phyloP scores from a whole-genome alignment of 2,888 invertebrate species.

The Cryptocephalus moraei region DNA sequence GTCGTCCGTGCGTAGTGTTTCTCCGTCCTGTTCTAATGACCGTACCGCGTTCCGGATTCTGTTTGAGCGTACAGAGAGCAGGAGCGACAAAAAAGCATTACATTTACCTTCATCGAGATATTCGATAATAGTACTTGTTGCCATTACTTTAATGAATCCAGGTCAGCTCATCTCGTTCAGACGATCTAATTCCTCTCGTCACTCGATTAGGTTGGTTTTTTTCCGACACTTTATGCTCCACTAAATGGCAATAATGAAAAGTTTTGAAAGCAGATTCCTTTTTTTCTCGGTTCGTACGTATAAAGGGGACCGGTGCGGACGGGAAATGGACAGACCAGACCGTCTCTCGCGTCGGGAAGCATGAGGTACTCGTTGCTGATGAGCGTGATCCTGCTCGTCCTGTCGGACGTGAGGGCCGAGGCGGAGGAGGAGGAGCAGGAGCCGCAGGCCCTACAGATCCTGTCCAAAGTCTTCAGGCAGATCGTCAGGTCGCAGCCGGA shows the following conservation, averaged over 20 bases:
- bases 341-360: constrained; percentile 16
- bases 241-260: constrained; percentile 32
- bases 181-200: constrained; percentile 24
- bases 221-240: constrained; percentile 36
- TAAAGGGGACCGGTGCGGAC: background rate
- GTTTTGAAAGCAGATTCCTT: constrained; percentile 11
- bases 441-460: constrained; percentile 24
- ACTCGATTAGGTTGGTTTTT: constrained; percentile 21
- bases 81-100: background rate
- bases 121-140: constrained; percentile 7
- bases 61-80: background rate
- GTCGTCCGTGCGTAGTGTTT: constrained; percentile 1
- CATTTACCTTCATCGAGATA: constrained; percentile 8
- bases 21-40: constrained; percentile 30
- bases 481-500: constrained; percentile 42
- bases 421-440: constrained; percentile 8
- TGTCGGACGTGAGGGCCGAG: constrained; percentile 14
- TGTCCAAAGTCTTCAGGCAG: constrained; percentile 40
- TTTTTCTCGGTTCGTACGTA: no score
- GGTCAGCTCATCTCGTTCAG: constrained; percentile 22
- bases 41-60: constrained; percentile 32
- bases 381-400: constrained; percentile 15
- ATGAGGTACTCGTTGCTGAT: constrained; percentile 29
- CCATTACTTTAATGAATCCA: constrained; percentile 12
- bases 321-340: background rate